A percentile compares a stretch with the other conserved stretches of the same genome.
phyloP scores from a whole-genome alignment of 2,888 invertebrate species.

The Ennomos quercinarius region DNA sequence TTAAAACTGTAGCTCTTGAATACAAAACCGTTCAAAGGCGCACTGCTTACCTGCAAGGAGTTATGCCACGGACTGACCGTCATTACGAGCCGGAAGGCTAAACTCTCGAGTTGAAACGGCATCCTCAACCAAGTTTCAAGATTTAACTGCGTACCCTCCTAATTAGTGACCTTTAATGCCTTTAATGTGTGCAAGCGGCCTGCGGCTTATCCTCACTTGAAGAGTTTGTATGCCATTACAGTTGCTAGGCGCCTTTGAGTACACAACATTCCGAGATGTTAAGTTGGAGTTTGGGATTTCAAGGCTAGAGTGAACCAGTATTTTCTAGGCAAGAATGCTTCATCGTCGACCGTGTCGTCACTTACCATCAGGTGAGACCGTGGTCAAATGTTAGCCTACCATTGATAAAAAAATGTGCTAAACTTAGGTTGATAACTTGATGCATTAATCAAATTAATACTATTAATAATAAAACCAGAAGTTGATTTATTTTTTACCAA shows the following conservation, averaged over 20 bases:
- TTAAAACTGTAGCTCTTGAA: slow-evolving; percentile 25
- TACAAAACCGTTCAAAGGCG: slow-evolving; percentile 20
- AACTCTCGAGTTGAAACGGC: slow-evolving; percentile 49
- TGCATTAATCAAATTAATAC: no score
- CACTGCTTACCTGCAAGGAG: slow-evolving; percentile 21
- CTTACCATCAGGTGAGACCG: no score
- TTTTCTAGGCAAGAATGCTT: no score
- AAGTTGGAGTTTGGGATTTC: no score
- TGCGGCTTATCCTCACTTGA: slow-evolving; percentile 19
- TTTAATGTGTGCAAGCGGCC: slow-evolving; percentile 47
- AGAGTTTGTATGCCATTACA: slow-evolving; percentile 11
- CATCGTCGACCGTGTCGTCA: no score
- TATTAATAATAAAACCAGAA: no score
- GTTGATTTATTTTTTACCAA: no score
- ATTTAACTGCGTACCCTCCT: slow-evolving; percentile 59
- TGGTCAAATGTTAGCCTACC: no score
- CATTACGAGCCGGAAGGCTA: slow-evolving; percentile 36
- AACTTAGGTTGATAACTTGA: no score
- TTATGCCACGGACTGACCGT: slow-evolving; percentile 30
- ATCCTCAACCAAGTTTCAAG: slow-evolving; percentile 53
- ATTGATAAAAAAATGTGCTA: no score
- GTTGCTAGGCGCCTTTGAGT: slow-evolving; percentile 1
- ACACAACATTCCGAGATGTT: neutral
- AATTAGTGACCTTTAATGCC: slow-evolving; percentile 62
- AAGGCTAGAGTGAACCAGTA: no score